Percentiles rank a stretch among this genome's conserved stretches.
phyloP scores from a whole-genome alignment of 2,797 vertebrate genomes.

The Loriculus beryllinus region DNA sequence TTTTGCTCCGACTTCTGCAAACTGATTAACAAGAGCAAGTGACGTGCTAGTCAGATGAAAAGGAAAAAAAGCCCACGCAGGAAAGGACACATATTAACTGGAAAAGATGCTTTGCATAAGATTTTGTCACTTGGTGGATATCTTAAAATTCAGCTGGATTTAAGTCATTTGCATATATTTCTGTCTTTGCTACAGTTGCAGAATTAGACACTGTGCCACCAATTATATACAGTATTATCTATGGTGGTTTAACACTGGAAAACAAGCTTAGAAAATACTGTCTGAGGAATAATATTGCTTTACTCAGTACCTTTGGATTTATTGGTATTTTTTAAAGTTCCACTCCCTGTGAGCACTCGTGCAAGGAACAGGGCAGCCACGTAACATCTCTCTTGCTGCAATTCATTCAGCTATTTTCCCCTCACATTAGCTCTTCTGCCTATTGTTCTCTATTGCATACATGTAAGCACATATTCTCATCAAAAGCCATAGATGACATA shows the following conservation, averaged over 20 bases:
- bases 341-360: background rate
- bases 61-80: background rate
- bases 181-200: background rate
- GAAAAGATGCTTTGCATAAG: constrained; percentile 50
- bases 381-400: background rate
- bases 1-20: background rate
- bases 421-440: background rate
- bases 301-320: background rate
- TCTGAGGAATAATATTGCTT: background rate
- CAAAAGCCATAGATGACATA: background rate
- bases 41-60: background rate
- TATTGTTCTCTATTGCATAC: background rate
- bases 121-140: constrained; percentile 7
- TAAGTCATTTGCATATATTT: constrained; percentile 18
- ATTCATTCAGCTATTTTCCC: background rate
- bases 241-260: background rate
- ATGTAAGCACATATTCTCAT: background rate
- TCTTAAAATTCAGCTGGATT: constrained; percentile 45
- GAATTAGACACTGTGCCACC: constrained; percentile 2
- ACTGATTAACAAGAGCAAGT: background rate
- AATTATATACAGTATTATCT: constrained; percentile 24
- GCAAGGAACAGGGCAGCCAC: background rate
- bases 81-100: constrained; percentile 28
- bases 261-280: constrained; percentile 14
- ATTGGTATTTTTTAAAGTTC: background rate